Evolutionary conservation across 2,888 invertebrate species (phyloP), one percentile per base, ranked within the genome.

Genomic region (Apotomis betuletana): DNA sequence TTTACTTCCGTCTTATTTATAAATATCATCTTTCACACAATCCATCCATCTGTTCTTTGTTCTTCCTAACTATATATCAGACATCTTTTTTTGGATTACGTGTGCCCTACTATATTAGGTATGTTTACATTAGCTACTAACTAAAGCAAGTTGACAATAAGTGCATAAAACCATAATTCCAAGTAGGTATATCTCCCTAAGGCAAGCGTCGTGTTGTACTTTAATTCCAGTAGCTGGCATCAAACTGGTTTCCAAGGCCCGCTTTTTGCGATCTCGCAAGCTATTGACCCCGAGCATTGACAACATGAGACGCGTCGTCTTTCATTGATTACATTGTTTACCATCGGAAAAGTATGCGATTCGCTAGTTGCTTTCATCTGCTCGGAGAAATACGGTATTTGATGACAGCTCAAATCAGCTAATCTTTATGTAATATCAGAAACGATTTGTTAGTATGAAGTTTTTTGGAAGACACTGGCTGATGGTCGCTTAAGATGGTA

Each of bases 161-260:
- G 52, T 49, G 54, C 41, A 36, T 52, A 63, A 12, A 59, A 38
- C 5, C 55, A 46, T n/a, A 36, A 46, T 60, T 60, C 41, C 60
- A 60, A 60, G 60, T n/a, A n/a, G n/a, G n/a, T 68, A 63, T 13
- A 52, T 54, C 57, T 57, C 8, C 27, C 5, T 52, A 36, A 55
- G 62, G 13, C 38, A 69, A 38, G 36, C 55, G 62, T 69, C 36
- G 54, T 44, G 54, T 38, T 51, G 51, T 52, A 58, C 41, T 73
- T 46, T 62, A 63, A 63, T 69, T 70, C 72, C 72, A 63, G 72
- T 63, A 72, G 72, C 77, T 77, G 73, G 77, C 77, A 75, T 73
- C 68, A 76, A 89, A 89, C 88, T 77, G 81, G 89, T 88, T 89
- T 80, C 78, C 83, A 84, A 86, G 85, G 83, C 76, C 80, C 76